Base-by-base conservation (phyloP, 1,140 invertebrate species). In the Zeugodacus cucurbitae region DNA sequence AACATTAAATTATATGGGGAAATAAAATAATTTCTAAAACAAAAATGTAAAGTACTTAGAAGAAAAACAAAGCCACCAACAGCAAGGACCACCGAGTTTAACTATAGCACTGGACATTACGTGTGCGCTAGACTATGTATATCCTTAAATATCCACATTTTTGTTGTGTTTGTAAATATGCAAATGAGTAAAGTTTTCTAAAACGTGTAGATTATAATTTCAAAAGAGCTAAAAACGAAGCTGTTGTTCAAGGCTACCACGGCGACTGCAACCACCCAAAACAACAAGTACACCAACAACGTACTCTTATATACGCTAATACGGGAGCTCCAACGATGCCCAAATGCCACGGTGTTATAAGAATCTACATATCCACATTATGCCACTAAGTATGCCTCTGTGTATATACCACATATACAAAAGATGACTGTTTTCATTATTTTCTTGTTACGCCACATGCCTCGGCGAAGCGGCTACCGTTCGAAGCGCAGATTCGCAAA, bases 161-260 rank as follows among this genome's bases (percentile, higher is more conserved):
- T n/a, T 14, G 32, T 64, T 82, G 17, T 78, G 20, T 44, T 82
- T 62, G 86, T 22, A 37, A 62, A 29, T 48, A 88, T 88, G 87
- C 87, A 88, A 88, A 88, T 88, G 87, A 82, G 87, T 34, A 88
- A 88, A 88, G 88, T 86, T 88, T 48, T 64, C 78, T 67, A 88
- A 88, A 89, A 90, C 90, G 91, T 89, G 91, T 90, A 92, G 91
- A 92, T 92, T 92, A 92, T 92, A 92, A 92, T 92, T 92, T 92
- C 90, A 92, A 91, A 92, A 92, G 90, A 90, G 91, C 90, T 89
- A 86, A 86, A 86, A 90, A 91, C n/a, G 37, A 78, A 74, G 70
- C 70, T 44, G 14, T n/a, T 74, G 70, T 74, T 44, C 34, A 74
- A 88, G 34, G 29, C n/a, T 59, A 59, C 57, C 85, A 59, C 85